Evolutionary conservation across 2,113 vertebrate genomes (phyloP).

Genomic region (Hyperoodon ampullatus): DNA sequence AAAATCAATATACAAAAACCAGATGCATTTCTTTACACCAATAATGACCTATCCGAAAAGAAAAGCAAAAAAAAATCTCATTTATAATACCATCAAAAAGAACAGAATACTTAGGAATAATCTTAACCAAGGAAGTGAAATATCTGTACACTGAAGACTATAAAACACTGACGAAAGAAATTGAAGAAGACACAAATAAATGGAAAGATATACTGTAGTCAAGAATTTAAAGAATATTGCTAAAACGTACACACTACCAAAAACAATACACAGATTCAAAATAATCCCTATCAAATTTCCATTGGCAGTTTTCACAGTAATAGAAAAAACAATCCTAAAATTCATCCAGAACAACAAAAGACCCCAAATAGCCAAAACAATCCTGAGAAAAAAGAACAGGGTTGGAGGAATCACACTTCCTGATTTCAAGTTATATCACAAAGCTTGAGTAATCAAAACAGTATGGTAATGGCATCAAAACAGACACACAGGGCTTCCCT

Average conservation of each 20-base stretch:
- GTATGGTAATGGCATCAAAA: not conserved
- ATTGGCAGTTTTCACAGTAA: not conserved
- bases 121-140: not conserved
- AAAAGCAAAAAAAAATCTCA: not conserved
- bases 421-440: not conserved
- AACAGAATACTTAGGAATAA: not conserved
- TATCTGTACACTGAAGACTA: not conserved
- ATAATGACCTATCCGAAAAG: not conserved
- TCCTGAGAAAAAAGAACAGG: not conserved
- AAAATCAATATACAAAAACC: not conserved
- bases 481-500: not conserved
- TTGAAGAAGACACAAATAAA: not conserved
- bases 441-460: not conserved
- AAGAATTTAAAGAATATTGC: not conserved
- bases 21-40: not conserved
- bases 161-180: not conserved
- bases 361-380: not conserved
- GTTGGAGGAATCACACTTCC: not conserved
- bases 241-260: not conserved
- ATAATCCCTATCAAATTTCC: not conserved
- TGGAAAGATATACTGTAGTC: not conserved
- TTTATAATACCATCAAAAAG: not conserved
- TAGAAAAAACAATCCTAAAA: not conserved
- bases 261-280: not conserved
- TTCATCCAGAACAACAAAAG: not conserved